These are phyloP conservation scores for Caenorhabditis virilis DNA, from an alignment of 2,888 invertebrate species.

Conservation along the genomic window DNA sequence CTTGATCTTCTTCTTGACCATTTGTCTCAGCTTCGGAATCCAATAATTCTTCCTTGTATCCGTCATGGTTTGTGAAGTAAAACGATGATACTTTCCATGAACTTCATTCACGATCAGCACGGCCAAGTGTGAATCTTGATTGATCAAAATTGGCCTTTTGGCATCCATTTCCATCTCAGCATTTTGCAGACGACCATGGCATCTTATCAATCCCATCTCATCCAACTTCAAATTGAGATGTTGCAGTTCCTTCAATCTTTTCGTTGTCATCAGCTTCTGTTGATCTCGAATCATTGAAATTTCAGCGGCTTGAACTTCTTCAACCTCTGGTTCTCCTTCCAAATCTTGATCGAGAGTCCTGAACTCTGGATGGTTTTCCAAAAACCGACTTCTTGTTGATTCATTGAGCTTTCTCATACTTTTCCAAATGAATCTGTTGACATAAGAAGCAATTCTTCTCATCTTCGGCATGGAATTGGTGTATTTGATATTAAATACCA, in stretches of 20 bases:
- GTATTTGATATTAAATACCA: neutral
- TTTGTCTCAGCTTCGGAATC: conserved; percentile 7
- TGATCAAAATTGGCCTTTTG: conserved; percentile 3
- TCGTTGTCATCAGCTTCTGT: too few relatives aligned
- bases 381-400: too few relatives aligned
- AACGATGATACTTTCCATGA: conserved; percentile 4
- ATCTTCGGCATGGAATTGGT: neutral
- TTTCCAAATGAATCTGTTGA: neutral
- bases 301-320: conserved; percentile 5
- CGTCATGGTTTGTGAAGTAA: neutral
- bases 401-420: too few relatives aligned
- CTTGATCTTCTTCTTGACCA: neutral
- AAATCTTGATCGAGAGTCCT: too few relatives aligned
- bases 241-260: neutral
- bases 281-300: too few relatives aligned
- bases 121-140: neutral
- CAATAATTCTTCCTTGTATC: conserved; percentile 13
- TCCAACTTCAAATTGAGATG: neutral
- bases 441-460: neutral
- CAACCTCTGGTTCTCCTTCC: neutral
- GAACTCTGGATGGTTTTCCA: too few relatives aligned
- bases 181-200: neutral
- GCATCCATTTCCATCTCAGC: neutral
- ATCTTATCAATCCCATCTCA: neutral
- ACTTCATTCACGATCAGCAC: neutral